These are phyloP conservation scores for Sacculina carcini DNA, from an alignment of 2,888 invertebrate species.

Conservation along the genomic window DNA sequence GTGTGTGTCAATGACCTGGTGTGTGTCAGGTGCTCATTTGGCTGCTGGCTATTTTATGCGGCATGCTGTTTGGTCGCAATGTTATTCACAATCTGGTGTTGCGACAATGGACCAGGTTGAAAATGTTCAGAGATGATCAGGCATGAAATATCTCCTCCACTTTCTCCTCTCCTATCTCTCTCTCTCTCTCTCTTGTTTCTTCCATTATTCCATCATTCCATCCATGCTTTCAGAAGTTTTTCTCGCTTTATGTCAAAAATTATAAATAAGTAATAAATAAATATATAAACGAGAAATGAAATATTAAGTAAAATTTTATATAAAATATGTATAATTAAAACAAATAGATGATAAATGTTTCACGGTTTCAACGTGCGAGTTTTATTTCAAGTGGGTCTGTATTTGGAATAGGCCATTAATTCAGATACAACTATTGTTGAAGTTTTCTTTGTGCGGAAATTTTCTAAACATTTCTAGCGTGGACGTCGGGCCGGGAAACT, in stretches of 20 bases:
- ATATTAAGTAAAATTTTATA: too few relatives aligned
- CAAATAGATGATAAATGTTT: too few relatives aligned
- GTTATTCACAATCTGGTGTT: conserved; percentile 23
- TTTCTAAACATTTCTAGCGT: too few relatives aligned
- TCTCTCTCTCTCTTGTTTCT: neutral
- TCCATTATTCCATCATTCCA: neutral
- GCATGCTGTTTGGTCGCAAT: conserved; percentile 23
- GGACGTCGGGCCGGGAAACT: too few relatives aligned
- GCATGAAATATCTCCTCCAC: conserved; percentile 8
- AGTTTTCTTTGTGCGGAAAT: too few relatives aligned
- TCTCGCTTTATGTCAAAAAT: too few relatives aligned
- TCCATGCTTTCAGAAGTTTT: neutral
- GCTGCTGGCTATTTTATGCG: conserved; percentile 22
- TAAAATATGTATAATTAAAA: neutral
- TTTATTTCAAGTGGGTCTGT: too few relatives aligned
- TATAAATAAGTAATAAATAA: too few relatives aligned
- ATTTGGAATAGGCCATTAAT: too few relatives aligned
- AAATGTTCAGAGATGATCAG: conserved; percentile 25
- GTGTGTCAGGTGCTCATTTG: conserved; percentile 21
- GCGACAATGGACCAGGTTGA: conserved; percentile 21
- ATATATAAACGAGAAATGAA: too few relatives aligned
- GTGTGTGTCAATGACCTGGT: neutral
- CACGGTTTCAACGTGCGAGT: too few relatives aligned
- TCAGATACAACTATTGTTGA: too few relatives aligned
- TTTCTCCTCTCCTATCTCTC: neutral